Evolutionary conservation across 2,888 invertebrate genomes (phyloP).

Genomic region (Aethes cnicana): DNA sequence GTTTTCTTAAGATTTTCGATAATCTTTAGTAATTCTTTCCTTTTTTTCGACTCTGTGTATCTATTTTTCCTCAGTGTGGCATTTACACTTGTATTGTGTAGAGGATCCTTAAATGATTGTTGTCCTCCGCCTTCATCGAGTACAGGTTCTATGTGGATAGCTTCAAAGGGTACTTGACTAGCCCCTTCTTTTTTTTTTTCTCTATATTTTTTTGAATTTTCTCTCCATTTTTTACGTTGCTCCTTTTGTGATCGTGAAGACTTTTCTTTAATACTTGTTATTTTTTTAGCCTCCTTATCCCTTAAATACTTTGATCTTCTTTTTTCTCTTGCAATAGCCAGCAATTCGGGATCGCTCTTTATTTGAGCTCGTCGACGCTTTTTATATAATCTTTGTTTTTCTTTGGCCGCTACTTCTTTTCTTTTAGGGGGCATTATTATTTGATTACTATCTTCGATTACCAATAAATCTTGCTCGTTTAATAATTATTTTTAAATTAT

Average conservation of each 20-base stretch:
- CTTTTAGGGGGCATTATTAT: neutral
- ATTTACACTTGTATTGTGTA: neutral
- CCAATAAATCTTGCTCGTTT: neutral
- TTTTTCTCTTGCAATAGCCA: neutral
- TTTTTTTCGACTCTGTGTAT: neutral
- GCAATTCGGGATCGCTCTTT: neutral
- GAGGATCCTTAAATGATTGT: neutral
- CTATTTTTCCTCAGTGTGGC: neutral
- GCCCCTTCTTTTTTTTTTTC: neutral
- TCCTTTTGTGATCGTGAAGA: neutral
- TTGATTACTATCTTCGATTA: too few relatives aligned
- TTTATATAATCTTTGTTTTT: neutral
- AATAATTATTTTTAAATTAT: neutral
- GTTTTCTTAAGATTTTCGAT: neutral
- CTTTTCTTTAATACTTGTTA: neutral
- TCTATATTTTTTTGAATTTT: neutral
- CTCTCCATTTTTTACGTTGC: neutral
- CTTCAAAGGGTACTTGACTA: slow-evolving; percentile 1
- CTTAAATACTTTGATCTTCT: neutral
- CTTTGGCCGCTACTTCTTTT: neutral
- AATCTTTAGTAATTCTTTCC: neutral
- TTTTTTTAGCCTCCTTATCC: too few relatives aligned
- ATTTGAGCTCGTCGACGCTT: neutral
- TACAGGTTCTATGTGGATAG: neutral
- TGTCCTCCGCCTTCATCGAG: neutral